Base-by-base conservation (phyloP, 2,888 invertebrate species). In the Drosophila siamana region DNA sequence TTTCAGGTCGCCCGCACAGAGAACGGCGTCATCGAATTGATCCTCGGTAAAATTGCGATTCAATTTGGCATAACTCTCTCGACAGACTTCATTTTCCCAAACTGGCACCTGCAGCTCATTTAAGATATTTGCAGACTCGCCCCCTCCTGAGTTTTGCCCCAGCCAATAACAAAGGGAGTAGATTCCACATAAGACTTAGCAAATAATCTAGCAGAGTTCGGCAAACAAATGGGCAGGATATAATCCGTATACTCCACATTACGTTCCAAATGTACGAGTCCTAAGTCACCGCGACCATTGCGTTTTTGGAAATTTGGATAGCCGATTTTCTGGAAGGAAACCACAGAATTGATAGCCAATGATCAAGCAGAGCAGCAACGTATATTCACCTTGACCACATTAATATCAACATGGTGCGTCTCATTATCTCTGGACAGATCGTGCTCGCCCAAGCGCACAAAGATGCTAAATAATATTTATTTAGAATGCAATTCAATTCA, bases 181-280 rank as follows among this genome's bases (percentile, higher is more conserved):
- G 93, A 93, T 38, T 93, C 92, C 0, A 94, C 94, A 69, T 94
- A 95, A 13, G 92, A 93, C 43, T 92, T 93, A 0, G 93, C 90
- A 44, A 94, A 92, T 41, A 95, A 86, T 3, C 93, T 93, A 0
- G 92, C 90, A 7, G 93, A 91, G 11, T 93, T 90, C 0, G 97
- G 97, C 54, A 97, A 92, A 89, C 97, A 97, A 74, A 97, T 95
- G 0, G 97, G 97, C 72, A 92, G 93, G 52, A 97, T 94, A 22
- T 93, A 88, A 11, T 91, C 69, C 5, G 94, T 93, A 64, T 94
- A 95, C 1, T 91, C 78, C 0, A 95, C 94, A 1, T 94, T 93
- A 0, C 91, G 86, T 4, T 93, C 92, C 51, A 97, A 91, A 63
- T 94, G 94, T 0, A 98, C 90, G 1, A 98, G 89, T 0, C 96